A percentile compares a stretch with the other conserved stretches of the same genome.
Conservation (phyloP, 2,888 invertebrate species). For the Dione vanillae region DNA sequence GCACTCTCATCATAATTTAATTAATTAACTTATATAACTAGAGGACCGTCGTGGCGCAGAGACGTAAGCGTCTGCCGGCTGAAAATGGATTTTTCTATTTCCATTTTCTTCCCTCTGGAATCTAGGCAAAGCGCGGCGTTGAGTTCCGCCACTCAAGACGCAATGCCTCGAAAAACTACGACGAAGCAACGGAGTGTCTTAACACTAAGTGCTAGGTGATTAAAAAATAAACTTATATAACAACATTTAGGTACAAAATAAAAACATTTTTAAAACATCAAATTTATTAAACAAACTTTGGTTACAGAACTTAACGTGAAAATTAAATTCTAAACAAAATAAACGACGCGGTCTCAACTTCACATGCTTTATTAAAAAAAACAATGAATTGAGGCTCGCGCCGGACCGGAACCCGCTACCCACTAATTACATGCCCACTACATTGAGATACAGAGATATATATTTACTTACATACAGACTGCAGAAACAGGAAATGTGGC, state of each 20-base stretch:
- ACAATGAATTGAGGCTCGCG: slow-evolving; percentile 41
- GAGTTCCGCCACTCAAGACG: too few species aligned
- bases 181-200: too few species aligned
- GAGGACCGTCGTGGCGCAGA: too few species aligned
- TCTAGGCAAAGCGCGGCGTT: too few species aligned
- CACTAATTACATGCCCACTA: neutral
- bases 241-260: slow-evolving; percentile 18
- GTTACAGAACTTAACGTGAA: slow-evolving; percentile 74
- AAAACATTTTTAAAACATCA: slow-evolving; percentile 44
- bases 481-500: too few species aligned
- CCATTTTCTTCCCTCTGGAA: too few species aligned
- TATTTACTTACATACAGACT: too few species aligned
- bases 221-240: neutral
- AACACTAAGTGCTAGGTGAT: neutral
- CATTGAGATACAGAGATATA: too few species aligned
- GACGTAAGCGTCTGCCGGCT: too few species aligned
- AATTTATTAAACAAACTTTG: slow-evolving; percentile 64
- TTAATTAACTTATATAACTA: neutral
- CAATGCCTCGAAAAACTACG: too few species aligned
- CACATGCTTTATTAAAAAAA: slow-evolving; percentile 51
- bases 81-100: too few species aligned
- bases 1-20: too few species aligned
- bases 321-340: slow-evolving; percentile 71
- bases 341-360: slow-evolving; percentile 47
- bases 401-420: slow-evolving; percentile 32